Conservation (phyloP, 1,140 invertebrate species). For the Pseudomyrmex flavicornis region DNA sequence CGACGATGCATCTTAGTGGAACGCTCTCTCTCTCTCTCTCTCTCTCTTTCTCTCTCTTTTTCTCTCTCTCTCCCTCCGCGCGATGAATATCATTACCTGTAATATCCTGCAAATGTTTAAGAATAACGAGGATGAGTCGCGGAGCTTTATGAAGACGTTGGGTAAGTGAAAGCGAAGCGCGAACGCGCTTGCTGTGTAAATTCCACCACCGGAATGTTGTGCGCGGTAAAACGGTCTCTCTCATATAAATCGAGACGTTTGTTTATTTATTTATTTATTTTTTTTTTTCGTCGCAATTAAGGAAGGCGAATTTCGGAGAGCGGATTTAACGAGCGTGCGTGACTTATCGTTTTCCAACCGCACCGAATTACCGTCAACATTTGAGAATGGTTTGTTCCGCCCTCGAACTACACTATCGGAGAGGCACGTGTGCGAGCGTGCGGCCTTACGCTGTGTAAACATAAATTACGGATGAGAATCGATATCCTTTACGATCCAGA, state of each 20-base stretch:
- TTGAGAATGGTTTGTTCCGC: neutral
- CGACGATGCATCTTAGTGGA: constrained; percentile 39
- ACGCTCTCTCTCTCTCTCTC: neutral
- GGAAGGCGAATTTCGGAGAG: neutral
- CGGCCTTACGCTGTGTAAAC: constrained; percentile 28
- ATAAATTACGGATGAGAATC: constrained; percentile 67
- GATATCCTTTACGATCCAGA: constrained; percentile 67
- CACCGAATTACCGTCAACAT: constrained; percentile 41
- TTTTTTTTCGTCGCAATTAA: no score
- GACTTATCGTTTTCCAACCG: constrained; percentile 40
- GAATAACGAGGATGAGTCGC: constrained; percentile 9
- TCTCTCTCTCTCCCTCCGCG: neutral
- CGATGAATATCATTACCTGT: constrained; percentile 44
- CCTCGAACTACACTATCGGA: neutral
- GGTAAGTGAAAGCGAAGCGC: neutral
- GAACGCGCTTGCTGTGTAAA: no score
- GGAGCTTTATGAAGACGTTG: constrained; percentile 19
- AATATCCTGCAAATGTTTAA: constrained; percentile 32
- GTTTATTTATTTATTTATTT: no score
- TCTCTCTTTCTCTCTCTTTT: no score
- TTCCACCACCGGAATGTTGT: no score
- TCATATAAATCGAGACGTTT: no score
- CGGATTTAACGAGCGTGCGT: constrained; percentile 36
- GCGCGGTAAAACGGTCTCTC: no score
- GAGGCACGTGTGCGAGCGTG: neutral